These are phyloP conservation scores for Eumeta japonica DNA, from an alignment of 1,140 invertebrate species.

Conservation along the genomic window DNA sequence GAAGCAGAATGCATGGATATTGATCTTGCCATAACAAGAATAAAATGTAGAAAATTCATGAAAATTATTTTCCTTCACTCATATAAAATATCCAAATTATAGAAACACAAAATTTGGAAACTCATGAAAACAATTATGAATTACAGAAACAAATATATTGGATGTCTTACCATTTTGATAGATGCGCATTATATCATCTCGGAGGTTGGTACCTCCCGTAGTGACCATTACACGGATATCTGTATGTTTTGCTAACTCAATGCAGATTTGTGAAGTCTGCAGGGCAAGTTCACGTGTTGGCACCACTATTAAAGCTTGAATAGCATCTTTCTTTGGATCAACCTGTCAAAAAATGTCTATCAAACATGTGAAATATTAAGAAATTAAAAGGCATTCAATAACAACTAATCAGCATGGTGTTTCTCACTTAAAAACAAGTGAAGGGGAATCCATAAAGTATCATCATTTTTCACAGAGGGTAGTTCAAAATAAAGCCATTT, in stretches of 20 bases:
- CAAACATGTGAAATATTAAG: no score
- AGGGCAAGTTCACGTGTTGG: conserved; percentile 98
- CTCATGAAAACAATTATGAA: no score
- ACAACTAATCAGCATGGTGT: conserved; percentile 32
- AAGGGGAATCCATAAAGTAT: conserved; percentile 54
- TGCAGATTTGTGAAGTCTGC: conserved; percentile 99
- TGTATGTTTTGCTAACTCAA: conserved; percentile 96
- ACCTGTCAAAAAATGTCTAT: no score
- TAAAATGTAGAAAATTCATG: neutral
- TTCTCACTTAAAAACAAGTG: conserved; percentile 51
- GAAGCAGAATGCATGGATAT: no score
- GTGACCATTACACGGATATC: conserved; percentile 98
- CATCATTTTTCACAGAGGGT: no score
- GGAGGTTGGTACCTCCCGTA: conserved; percentile 95
- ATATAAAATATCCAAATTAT: no score
- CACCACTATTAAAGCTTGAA: conserved; percentile 97
- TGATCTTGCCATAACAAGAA: neutral
- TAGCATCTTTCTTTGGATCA: conserved; percentile 84
- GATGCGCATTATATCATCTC: conserved; percentile 99
- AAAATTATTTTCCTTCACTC: conserved; percentile 6
- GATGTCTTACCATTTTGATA: conserved; percentile 93
- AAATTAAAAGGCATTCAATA: no score
- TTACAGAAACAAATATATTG: no score
- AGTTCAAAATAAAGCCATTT: no score
- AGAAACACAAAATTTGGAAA: no score